Evolutionary conservation across 35 echinoderm and acorn worm genomes (phyloP).

Genomic region (Antedon bifida): DNA sequence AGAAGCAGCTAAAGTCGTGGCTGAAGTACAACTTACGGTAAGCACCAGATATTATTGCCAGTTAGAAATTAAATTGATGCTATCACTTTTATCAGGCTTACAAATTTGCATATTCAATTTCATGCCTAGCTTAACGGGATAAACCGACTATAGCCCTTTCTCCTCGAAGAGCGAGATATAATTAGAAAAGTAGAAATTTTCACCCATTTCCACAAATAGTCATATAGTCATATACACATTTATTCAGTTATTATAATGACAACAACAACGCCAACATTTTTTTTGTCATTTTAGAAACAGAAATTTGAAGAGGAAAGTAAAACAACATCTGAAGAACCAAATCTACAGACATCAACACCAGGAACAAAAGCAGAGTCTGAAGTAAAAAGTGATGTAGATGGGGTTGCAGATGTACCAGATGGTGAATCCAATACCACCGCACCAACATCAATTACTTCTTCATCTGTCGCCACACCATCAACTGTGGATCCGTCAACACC

Average conservation of each 20-base stretch:
- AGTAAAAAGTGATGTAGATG: neutral
- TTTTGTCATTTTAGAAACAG: slow-evolving; percentile 3
- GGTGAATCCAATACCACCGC: neutral
- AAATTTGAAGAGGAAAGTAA: neutral
- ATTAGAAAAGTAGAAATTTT: too few species aligned
- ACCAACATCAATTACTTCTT: neutral
- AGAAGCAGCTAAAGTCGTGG: slow-evolving; percentile 64
- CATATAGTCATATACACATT: too few species aligned
- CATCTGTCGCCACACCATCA: neutral
- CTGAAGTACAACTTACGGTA: slow-evolving; percentile 81
- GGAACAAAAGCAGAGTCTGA: neutral
- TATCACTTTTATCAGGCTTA: too few species aligned
- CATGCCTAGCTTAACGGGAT: too few species aligned
- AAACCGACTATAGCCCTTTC: too few species aligned
- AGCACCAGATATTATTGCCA: too few species aligned
- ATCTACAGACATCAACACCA: neutral
- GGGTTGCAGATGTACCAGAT: neutral
- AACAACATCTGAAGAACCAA: slow-evolving; percentile 16
- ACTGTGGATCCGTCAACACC: neutral
- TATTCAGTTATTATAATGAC: too few species aligned
- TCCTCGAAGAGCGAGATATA: too few species aligned
- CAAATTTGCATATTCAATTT: too few species aligned
- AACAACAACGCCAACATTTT: too few species aligned
- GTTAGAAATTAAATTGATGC: too few species aligned
- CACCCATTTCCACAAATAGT: too few species aligned